Conservation (phyloP, 2,888 invertebrate species). For the Herminia tarsipennalis region DNA sequence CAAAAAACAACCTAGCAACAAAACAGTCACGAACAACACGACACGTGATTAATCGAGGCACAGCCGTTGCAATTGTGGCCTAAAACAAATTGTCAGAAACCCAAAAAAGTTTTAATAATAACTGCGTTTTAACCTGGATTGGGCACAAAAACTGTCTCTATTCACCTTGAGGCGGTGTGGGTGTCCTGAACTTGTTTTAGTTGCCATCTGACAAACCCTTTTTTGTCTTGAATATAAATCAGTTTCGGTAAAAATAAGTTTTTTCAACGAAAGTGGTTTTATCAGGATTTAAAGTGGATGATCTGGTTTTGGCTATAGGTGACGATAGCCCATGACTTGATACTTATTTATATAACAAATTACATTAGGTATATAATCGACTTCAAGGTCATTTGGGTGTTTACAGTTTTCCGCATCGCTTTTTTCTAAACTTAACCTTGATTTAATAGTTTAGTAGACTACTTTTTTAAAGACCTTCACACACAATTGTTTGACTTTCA, state of each 20-base stretch:
- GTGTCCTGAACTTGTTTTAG: slow-evolving; percentile 81
- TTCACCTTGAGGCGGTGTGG: slow-evolving; percentile 77
- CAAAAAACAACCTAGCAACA: slow-evolving; percentile 58
- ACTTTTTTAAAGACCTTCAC: slow-evolving; percentile 21
- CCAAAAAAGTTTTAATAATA: slow-evolving; percentile 55
- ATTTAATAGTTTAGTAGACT: slow-evolving; percentile 6
- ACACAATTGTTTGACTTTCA: slow-evolving; percentile 15
- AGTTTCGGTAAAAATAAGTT: slow-evolving; percentile 62
- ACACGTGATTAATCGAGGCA: slow-evolving; percentile 59
- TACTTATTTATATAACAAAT: slow-evolving; percentile 6
- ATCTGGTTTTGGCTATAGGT: slow-evolving; percentile 3
- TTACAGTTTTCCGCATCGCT: slow-evolving; percentile 18
- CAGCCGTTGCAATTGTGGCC: slow-evolving; percentile 56
- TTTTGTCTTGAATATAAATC: slow-evolving; percentile 84
- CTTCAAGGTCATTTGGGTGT: slow-evolving; percentile 16
- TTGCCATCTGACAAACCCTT: slow-evolving; percentile 82
- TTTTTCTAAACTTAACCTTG: slow-evolving; percentile 33
- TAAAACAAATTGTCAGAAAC: slow-evolving; percentile 37
- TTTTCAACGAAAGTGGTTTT: slow-evolving; percentile 36
- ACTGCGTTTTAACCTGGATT: slow-evolving; percentile 56
- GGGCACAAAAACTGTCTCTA: slow-evolving; percentile 65
- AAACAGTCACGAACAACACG: slow-evolving; percentile 49
- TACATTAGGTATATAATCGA: slow-evolving; percentile 8
- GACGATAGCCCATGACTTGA: background rate
- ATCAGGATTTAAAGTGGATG: slow-evolving; percentile 5